Evolutionary conservation across 2,797 vertebrate species (phyloP).

Genomic region (Psittacula derbiana): DNA sequence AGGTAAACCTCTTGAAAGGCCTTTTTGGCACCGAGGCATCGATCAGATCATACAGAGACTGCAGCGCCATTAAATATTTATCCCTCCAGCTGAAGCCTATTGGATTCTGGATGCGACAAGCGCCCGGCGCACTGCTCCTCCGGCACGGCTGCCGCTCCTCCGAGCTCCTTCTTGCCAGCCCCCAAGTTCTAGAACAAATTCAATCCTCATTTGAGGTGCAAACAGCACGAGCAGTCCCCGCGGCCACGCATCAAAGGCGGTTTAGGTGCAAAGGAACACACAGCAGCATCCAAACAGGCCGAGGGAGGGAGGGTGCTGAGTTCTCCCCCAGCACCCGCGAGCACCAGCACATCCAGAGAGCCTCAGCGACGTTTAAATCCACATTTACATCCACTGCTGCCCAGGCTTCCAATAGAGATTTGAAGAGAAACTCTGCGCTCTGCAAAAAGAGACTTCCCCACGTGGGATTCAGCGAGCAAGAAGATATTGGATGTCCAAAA

Average conservation of each 20-base stretch:
- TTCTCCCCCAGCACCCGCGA: fast-evolving
- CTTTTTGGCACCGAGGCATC: constrained; percentile 40
- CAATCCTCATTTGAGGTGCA: fast-evolving
- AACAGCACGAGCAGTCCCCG: neutral
- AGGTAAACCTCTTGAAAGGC: constrained; percentile 46
- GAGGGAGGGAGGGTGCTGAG: neutral
- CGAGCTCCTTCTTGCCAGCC: neutral
- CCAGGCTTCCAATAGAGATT: neutral
- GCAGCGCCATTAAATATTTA: constrained; percentile 67
- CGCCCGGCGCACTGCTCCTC: neutral
- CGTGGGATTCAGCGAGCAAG: fast-evolving
- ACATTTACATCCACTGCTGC: neutral
- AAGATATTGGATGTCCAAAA: neutral
- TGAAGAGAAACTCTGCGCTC: fast-evolving
- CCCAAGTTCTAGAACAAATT: neutral
- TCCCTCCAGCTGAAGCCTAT: constrained; percentile 11
- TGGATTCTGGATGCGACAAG: constrained; percentile 2
- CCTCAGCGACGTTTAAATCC: neutral
- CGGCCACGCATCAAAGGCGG: fast-evolving
- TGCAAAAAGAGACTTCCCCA: neutral
- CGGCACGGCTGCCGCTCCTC: fast-evolving
- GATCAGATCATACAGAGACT: constrained; percentile 58
- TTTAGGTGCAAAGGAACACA: neutral
- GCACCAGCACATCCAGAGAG: neutral
- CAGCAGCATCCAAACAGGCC: fast-evolving